Percentiles rank a stretch among this genome's conserved stretches.
Evolutionary conservation across 2,888 invertebrate genomes (phyloP).

Genomic region (Mayetiola destructor): DNA sequence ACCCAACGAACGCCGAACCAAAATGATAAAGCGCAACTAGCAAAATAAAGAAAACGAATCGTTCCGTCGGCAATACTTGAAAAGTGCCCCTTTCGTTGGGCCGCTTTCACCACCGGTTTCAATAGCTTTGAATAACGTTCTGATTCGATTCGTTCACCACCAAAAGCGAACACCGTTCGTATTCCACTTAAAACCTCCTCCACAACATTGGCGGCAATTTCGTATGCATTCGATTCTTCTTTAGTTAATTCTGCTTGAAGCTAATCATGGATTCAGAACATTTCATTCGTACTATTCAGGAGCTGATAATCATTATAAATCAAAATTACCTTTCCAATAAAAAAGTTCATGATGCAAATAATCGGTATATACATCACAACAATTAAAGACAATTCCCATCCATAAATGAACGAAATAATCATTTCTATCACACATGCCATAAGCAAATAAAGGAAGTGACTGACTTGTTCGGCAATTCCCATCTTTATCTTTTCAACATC

Average conservation of each 20-base stretch:
- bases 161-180: slow-evolving; percentile 64
- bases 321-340: slow-evolving; percentile 52
- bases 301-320: neutral
- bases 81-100: slow-evolving; percentile 48
- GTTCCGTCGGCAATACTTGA: slow-evolving; percentile 43
- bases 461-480: slow-evolving; percentile 73
- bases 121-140: slow-evolving; percentile 43
- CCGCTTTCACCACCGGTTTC: slow-evolving; percentile 47
- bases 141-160: slow-evolving; percentile 60
- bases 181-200: slow-evolving; percentile 58
- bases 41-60: neutral
- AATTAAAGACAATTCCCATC: slow-evolving; percentile 75
- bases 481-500: slow-evolving; percentile 67
- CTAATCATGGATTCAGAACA: neutral
- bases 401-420: slow-evolving; percentile 59
- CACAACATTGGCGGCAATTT: neutral
- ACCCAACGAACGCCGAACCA: slow-evolving; percentile 58
- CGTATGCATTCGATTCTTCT: slow-evolving; percentile 5
- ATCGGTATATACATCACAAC: slow-evolving; percentile 65
- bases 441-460: slow-evolving; percentile 54
- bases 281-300: neutral
- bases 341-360: slow-evolving; percentile 55
- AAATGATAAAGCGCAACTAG: neutral
- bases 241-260: slow-evolving; percentile 5
- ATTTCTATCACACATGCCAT: slow-evolving; percentile 52